A percentile compares a stretch with the other conserved stretches of the same genome.
Conservation (phyloP, 2,113 vertebrate species). For the Sebastes schlegelii region DNA sequence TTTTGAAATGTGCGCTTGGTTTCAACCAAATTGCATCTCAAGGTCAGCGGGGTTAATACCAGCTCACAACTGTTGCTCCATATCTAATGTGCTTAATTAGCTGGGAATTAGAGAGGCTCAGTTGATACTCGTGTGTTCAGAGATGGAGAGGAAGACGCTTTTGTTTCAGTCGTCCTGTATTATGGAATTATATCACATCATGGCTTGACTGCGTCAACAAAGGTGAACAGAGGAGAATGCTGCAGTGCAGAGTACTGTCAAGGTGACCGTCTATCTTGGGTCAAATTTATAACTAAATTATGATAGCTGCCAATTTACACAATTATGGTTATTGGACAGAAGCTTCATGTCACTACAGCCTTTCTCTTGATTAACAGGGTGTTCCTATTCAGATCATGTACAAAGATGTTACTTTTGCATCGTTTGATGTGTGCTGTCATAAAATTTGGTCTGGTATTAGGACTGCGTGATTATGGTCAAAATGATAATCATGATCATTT, state of each 20-base stretch:
- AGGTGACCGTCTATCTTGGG: conserved; percentile 48
- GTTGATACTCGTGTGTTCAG: conserved; percentile 23
- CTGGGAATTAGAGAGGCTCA: conserved; percentile 39
- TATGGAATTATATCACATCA: conserved; percentile 41
- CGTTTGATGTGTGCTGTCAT: conserved; percentile 7
- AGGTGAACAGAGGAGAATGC: conserved; percentile 40
- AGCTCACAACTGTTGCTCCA: conserved; percentile 53
- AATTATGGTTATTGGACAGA: neutral
- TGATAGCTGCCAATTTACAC: conserved; percentile 1
- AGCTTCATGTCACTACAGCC: neutral
- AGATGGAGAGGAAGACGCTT: conserved; percentile 35
- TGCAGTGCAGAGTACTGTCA: conserved; percentile 55
- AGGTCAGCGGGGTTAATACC: conserved; percentile 61
- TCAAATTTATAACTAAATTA: conserved; percentile 27
- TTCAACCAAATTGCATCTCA: conserved; percentile 38
- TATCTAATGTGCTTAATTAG: conserved; percentile 62
- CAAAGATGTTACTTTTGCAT: neutral
- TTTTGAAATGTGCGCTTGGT: conserved; percentile 32
- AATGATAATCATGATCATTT: no score
- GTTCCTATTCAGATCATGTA: conserved; percentile 8
- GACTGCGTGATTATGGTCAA: no score
- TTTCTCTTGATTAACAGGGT: conserved; percentile 11
- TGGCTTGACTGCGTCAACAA: conserved; percentile 30
- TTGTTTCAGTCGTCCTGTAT: conserved; percentile 42
- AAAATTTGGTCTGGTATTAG: neutral